Percentiles rank a stretch among this genome's conserved stretches.
Evolutionary conservation across 2,113 vertebrate species (phyloP).

Genomic region (Paraplagusia blochii): DNA sequence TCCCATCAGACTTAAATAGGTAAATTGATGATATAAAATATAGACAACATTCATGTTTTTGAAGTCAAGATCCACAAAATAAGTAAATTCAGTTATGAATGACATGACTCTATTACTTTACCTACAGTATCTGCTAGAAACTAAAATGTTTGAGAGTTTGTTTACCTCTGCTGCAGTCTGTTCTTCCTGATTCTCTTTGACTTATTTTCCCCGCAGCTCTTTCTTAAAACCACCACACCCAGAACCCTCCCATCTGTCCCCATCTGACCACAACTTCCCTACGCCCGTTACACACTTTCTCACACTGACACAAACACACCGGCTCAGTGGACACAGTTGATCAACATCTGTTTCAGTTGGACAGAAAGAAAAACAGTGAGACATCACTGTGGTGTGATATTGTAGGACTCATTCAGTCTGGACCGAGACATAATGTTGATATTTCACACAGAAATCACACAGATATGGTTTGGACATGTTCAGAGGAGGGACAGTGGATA

Average conservation of each 20-base stretch:
- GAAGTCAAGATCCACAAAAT: too few species aligned
- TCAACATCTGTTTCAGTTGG: slow-evolving; percentile 3
- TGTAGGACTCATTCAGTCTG: too few species aligned
- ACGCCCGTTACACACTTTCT: slow-evolving; percentile 15
- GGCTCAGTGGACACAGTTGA: neutral
- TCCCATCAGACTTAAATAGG: too few species aligned
- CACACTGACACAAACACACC: neutral
- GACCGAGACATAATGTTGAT: too few species aligned
- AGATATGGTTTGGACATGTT: too few species aligned
- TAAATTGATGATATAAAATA: too few species aligned
- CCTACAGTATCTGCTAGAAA: neutral
- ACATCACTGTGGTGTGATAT: too few species aligned
- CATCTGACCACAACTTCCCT: slow-evolving; percentile 54
- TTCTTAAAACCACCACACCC: slow-evolving; percentile 2
- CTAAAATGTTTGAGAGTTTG: neutral
- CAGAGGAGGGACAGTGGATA: too few species aligned
- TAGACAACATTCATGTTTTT: too few species aligned
- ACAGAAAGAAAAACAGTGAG: slow-evolving; percentile 4
- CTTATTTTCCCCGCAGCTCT: neutral
- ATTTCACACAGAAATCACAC: too few species aligned
- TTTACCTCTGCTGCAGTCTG: slow-evolving; percentile 35
- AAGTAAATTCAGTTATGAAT: too few species aligned
- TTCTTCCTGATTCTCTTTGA: neutral
- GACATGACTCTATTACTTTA: too few species aligned
- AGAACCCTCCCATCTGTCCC: neutral